Evolutionary conservation across 2,888 invertebrate genomes (phyloP).

Genomic region (Macroteleia sp.): DNA sequence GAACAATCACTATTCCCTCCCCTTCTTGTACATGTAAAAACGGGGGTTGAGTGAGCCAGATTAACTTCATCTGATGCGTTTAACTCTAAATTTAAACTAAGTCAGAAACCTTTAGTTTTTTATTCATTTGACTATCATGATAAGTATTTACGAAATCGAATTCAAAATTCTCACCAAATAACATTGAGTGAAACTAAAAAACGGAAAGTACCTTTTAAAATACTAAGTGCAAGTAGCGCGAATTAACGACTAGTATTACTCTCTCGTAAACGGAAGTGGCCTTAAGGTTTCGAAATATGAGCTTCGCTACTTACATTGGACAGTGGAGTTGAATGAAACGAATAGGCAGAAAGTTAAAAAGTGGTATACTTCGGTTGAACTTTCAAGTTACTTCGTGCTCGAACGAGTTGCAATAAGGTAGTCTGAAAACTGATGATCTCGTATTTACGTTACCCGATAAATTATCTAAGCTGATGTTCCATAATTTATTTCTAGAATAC

Average conservation of each 20-base stretch:
- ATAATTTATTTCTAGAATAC: background rate
- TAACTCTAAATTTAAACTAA: no score
- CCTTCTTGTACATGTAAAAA: no score
- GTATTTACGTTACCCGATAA: constrained; percentile 28
- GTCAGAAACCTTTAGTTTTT: no score
- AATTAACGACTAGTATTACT: constrained; percentile 44
- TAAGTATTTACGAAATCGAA: constrained; percentile 1
- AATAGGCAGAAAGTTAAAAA: background rate
- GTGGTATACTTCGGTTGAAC: constrained; percentile 11
- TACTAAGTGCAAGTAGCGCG: constrained; percentile 28
- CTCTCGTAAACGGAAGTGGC: constrained; percentile 43
- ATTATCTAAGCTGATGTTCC: constrained; percentile 7
- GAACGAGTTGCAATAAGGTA: constrained; percentile 8
- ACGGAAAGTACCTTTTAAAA: constrained; percentile 37
- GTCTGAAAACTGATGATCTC: background rate
- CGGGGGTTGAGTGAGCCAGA: no score
- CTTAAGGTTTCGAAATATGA: constrained; percentile 47
- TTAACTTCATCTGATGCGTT: no score
- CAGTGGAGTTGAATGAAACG: background rate
- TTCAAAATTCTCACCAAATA: no score
- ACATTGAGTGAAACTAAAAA: constrained; percentile 1
- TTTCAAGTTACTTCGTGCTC: constrained; percentile 31
- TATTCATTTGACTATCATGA: no score
- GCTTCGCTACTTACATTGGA: constrained; percentile 16
- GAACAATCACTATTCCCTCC: no score